Percentiles rank a stretch among this genome's conserved stretches.
phyloP scores from a whole-genome alignment of 1,140 invertebrate species.

The Ips typographus region DNA sequence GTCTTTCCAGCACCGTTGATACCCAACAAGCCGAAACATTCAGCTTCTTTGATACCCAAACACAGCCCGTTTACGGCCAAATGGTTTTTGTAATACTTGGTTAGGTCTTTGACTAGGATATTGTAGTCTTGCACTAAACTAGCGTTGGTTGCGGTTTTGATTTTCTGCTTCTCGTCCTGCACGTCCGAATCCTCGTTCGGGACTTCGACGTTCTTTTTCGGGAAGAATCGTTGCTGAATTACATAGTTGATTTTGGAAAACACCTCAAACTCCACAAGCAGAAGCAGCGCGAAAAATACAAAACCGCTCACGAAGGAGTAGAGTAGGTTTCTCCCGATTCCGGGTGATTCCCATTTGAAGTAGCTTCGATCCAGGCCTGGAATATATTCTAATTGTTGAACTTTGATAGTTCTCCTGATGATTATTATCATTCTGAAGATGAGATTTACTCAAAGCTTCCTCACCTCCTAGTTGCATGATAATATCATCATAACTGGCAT shows the following conservation, averaged over 20 bases:
- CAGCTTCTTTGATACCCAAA: conserved; percentile 60
- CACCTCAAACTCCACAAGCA: conserved; percentile 55
- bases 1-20: conserved; percentile 80
- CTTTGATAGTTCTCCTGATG: neutral
- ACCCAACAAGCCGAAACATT: conserved; percentile 91
- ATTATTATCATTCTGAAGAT: neutral
- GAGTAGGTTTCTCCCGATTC: conserved; percentile 54
- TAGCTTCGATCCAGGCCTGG: conserved; percentile 54
- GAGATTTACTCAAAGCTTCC: too few species aligned
- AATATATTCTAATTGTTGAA: conserved; percentile 1
- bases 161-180: conserved; percentile 51
- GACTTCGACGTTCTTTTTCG: conserved; percentile 26
- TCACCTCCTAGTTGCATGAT: too few species aligned
- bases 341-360: conserved; percentile 56
- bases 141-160: conserved; percentile 38
- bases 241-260: conserved; percentile 51
- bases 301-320: conserved; percentile 49
- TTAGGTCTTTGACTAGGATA: conserved; percentile 57
- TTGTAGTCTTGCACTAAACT: conserved; percentile 46
- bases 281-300: conserved; percentile 51
- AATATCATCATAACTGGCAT: too few species aligned
- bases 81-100: conserved; percentile 70
- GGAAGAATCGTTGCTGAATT: conserved; percentile 29
- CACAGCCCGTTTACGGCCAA: conserved; percentile 73
- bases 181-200: conserved; percentile 55